Evolutionary conservation across 2,888 invertebrate genomes (phyloP), one percentile per base, ranked within the genome.

Genomic region (Melanostoma scalare): DNA sequence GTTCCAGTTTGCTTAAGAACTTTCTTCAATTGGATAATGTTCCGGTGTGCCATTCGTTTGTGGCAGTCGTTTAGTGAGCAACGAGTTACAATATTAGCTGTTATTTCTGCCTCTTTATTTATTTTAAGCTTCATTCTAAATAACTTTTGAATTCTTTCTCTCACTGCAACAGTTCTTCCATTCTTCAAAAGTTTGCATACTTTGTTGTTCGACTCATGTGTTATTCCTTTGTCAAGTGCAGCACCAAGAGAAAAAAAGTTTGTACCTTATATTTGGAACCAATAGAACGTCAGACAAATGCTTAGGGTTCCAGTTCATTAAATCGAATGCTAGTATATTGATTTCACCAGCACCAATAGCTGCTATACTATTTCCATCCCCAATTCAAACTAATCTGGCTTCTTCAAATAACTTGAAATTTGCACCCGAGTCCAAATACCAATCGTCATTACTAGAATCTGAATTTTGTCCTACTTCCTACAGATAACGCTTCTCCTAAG

Each of bases 211-310:
- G 55, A 36, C 30, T 55, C 20, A 38, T 55, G 36, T 38, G 20
- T 55, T n/a, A 55, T 55, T 38, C 38, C 20, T 20, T 55, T 55
- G 55, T 55, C 55, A 6, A 55, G 20, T 38, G 38, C 36, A n/a
- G 38, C 36, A 36, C 53, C 36, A 31, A 35, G 53, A 55, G 53
- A 55, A 6, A 55, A 55, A 31, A 55, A 35, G 10, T n/a, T 55
- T 55, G 10, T 55, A 55, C 6, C 20, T 55, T 3, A 55, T 55
- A 6, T 52, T 10, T 6, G 36, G 55, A 55, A 55, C 52, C 1
- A 31, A 33, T 3, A 52, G 31, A n/a, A 52, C 52, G n/a, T 52
- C 33, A 31, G 33, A 31, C 33, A 52, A 6, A 9, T 52, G 52
- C 5, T 52, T 52, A 9, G 52, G 33, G 1, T 33, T 52, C 52